These are phyloP conservation scores for Hippasteria phrygiana DNA, from an alignment of 53 echinoderm and acorn worm genomes.

Conservation along the genomic window DNA sequence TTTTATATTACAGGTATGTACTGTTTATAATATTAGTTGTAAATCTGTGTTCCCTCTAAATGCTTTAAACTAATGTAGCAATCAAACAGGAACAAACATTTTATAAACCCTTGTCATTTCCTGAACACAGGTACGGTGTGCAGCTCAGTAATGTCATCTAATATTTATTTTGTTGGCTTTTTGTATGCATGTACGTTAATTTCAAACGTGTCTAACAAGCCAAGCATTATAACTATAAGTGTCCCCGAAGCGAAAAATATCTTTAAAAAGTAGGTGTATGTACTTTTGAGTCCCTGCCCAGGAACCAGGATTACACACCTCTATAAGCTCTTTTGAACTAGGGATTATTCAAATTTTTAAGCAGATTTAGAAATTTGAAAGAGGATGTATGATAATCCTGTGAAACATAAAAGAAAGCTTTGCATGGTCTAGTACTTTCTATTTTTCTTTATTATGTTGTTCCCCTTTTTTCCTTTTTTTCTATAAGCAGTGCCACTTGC, in stretches of 20 bases:
- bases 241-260: no score
- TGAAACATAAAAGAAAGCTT: background rate
- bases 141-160: background rate
- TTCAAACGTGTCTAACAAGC: background rate
- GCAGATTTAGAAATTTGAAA: conserved; percentile 38
- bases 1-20: no score
- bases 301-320: background rate
- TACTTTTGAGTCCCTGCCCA: background rate
- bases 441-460: no score
- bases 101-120: conserved; percentile 5
- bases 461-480: no score
- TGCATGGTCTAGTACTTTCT: conserved; percentile 29
- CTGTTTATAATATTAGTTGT: no score
- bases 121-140: background rate
- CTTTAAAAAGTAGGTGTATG: background rate
- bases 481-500: no score
- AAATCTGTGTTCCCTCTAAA: background rate
- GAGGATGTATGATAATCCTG: background rate
- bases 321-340: background rate
- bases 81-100: conserved; percentile 1
- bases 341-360: conserved; percentile 12
- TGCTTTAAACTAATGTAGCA: background rate
- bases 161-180: background rate
- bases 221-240: no score
- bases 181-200: background rate